These are phyloP conservation scores for Notiomystis cincta DNA, from an alignment of 2,113 vertebrate species.

Conservation along the genomic window DNA sequence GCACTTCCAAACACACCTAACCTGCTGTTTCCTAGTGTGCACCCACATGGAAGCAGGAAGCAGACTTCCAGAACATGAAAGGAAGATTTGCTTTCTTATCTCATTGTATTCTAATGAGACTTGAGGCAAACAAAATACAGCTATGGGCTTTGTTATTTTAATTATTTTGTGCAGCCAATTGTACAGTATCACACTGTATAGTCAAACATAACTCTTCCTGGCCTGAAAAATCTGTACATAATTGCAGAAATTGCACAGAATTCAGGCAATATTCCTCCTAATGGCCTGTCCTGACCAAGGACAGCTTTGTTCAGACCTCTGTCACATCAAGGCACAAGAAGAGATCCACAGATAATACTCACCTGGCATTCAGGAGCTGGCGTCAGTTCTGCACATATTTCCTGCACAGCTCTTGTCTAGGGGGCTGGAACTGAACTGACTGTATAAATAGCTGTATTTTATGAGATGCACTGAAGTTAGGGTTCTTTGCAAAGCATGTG, in stretches of 20 bases:
- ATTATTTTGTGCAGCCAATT: not conserved
- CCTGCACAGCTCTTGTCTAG: not conserved
- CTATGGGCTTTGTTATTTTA: not conserved
- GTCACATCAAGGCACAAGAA: not conserved
- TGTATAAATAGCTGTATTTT: not conserved
- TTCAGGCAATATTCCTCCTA: not conserved
- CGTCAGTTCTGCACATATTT: not conserved
- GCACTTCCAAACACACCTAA: not conserved
- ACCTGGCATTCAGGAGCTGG: not conserved
- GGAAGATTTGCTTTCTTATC: not conserved
- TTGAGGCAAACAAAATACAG: not conserved
- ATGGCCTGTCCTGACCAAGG: not conserved
- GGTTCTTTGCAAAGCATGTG: not conserved
- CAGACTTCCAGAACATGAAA: not conserved
- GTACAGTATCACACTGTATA: not conserved
- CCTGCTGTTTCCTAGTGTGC: not conserved
- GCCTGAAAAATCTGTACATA: not conserved
- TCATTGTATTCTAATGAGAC: not conserved
- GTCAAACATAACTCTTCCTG: not conserved
- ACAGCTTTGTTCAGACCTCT: not conserved
- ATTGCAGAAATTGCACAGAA: not conserved
- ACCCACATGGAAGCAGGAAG: not conserved
- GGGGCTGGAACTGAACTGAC: not conserved
- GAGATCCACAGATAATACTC: not conserved
- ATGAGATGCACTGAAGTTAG: not conserved